A percentile compares a stretch with the other conserved stretches of the same genome.
Evolutionary conservation across 2,797 vertebrate species (phyloP).

Genomic region (Manis pentadactyla): DNA sequence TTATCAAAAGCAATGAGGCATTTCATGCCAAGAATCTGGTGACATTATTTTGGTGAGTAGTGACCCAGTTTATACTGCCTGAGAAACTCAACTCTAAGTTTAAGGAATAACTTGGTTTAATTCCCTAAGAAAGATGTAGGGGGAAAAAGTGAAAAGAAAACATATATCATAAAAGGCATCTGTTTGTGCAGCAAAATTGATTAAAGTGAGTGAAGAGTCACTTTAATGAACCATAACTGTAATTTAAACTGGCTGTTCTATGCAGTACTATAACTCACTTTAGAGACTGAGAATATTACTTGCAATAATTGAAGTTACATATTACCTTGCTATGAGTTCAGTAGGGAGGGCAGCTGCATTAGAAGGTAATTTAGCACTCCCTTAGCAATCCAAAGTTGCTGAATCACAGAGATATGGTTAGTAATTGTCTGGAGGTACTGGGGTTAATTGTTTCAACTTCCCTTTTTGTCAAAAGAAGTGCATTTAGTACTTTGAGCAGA

Average conservation of each 20-base stretch:
- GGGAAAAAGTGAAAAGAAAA: neutral
- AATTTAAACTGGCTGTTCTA: neutral
- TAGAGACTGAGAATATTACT: neutral
- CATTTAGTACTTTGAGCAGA: neutral
- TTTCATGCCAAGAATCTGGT: slow-evolving; percentile 6
- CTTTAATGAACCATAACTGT: neutral
- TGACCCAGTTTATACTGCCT: neutral
- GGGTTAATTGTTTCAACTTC: neutral
- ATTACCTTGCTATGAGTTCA: neutral
- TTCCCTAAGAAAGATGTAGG: neutral
- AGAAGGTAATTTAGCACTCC: neutral
- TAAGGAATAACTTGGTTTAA: neutral
- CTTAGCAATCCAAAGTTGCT: neutral
- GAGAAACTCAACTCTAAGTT: neutral
- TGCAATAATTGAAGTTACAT: neutral
- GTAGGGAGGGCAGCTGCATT: neutral
- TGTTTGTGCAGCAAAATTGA: neutral
- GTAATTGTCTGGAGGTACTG: neutral
- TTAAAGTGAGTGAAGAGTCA: neutral
- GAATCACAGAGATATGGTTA: neutral
- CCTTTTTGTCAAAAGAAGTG: neutral
- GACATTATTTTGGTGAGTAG: slow-evolving; percentile 19
- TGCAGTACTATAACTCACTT: neutral
- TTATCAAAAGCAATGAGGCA: slow-evolving; percentile 1
- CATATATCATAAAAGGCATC: neutral